Evolutionary conservation across 2,113 vertebrate genomes (phyloP).

Genomic region (Pteruthius melanotis): DNA sequence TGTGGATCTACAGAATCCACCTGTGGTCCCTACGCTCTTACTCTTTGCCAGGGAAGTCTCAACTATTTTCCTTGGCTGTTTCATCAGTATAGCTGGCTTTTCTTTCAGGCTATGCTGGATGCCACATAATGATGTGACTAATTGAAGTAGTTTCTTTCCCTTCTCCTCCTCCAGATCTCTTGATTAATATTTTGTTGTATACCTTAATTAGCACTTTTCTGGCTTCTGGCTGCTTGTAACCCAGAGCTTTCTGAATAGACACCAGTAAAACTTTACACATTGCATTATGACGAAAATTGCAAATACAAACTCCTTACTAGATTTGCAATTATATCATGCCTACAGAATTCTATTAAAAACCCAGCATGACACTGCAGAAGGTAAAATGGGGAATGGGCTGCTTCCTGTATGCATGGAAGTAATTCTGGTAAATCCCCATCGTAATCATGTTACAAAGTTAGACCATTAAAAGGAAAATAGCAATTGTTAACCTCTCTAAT

Average conservation of each 20-base stretch:
- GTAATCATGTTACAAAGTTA: background rate
- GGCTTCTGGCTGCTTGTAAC: conserved; percentile 23
- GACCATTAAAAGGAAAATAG: conserved; percentile 35
- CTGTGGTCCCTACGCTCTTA: background rate
- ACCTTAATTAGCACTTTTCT: conserved; percentile 48
- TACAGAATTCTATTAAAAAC: conserved; percentile 45
- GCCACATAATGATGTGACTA: conserved; percentile 43
- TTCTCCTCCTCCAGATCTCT: conserved; percentile 22
- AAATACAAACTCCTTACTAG: background rate
- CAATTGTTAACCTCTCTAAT: conserved; percentile 21
- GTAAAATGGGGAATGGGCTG: conserved; percentile 30
- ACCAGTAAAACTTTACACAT: conserved; percentile 23
- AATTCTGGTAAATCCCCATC: conserved; percentile 33
- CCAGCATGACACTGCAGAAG: background rate
- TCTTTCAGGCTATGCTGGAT: conserved; percentile 50
- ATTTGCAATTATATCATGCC: conserved; percentile 29
- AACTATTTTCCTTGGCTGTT: conserved; percentile 4
- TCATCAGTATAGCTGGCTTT: conserved; percentile 11
- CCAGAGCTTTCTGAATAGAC: conserved; percentile 17
- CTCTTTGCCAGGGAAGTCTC: background rate
- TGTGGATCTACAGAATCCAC: background rate
- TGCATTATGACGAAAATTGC: background rate
- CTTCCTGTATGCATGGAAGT: background rate
- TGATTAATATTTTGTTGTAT: conserved; percentile 53
- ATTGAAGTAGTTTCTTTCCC: conserved; percentile 36